Conservation (phyloP, 2,797 vertebrate species). For the Syngnathus acus region DNA sequence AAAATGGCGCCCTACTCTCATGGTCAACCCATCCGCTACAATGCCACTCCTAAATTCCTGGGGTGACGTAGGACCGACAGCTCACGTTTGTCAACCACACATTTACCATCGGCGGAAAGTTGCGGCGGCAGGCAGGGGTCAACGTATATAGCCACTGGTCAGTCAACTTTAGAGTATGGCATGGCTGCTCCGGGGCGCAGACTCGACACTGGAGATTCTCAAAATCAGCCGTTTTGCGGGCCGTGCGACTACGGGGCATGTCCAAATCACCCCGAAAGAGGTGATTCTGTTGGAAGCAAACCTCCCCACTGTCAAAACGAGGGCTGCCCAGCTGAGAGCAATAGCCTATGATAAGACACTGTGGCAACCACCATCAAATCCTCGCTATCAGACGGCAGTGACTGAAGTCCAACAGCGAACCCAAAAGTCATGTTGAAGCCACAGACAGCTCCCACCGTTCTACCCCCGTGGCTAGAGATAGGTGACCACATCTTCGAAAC, state of each 20-base stretch:
- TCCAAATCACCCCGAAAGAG: neutral
- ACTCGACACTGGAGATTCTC: too few relatives aligned
- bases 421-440: neutral
- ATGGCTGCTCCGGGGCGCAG: too few relatives aligned
- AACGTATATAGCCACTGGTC: too few relatives aligned
- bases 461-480: neutral
- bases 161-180: too few relatives aligned
- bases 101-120: too few relatives aligned
- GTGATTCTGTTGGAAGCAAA: neutral
- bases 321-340: neutral
- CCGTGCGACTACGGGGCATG: neutral
- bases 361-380: neutral
- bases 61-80: too few relatives aligned
- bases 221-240: too few relatives aligned
- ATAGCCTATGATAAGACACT: neutral
- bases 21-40: too few relatives aligned
- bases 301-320: neutral
- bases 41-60: too few relatives aligned
- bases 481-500: neutral
- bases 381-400: neutral
- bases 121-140: too few relatives aligned
- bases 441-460: neutral
- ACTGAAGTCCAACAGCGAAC: neutral
- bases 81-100: too few relatives aligned
- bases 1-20: too few relatives aligned